Conservation (phyloP, 2,888 invertebrate genomes). For the Tipula vernalis region DNA sequence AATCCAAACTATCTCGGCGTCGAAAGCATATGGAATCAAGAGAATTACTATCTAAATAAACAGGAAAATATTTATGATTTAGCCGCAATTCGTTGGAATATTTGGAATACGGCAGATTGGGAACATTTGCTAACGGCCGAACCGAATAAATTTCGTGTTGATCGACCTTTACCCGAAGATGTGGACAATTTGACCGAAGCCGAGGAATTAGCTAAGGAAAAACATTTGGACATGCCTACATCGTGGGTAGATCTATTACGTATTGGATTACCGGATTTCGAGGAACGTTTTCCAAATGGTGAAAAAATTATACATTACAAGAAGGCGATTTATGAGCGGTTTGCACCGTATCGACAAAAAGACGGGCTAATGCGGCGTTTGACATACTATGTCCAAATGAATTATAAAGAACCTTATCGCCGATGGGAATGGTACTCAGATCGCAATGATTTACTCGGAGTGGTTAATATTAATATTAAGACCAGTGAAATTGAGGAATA, state of each 20-base stretch:
- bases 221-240: constrained; percentile 62
- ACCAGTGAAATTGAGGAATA: constrained; percentile 43
- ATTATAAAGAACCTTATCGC: constrained; percentile 26
- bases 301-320: constrained; percentile 57
- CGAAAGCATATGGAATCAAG: constrained; percentile 76
- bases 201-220: constrained; percentile 41
- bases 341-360: constrained; percentile 57
- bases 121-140: constrained; percentile 62
- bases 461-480: constrained; percentile 40
- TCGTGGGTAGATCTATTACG: constrained; percentile 61
- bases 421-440: constrained; percentile 51
- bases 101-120: constrained; percentile 49
- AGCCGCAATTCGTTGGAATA: constrained; percentile 45
- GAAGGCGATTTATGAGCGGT: constrained; percentile 61
- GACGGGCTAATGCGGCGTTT: constrained; percentile 39
- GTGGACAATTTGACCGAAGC: constrained; percentile 35
- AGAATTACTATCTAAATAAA: constrained; percentile 70
- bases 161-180: constrained; percentile 34
- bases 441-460: constrained; percentile 49
- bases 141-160: constrained; percentile 38
- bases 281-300: constrained; percentile 61
- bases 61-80: constrained; percentile 43
- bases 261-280: constrained; percentile 42
- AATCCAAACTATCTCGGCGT: constrained; percentile 56
- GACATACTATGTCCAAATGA: constrained; percentile 24